Conservation (phyloP, 2,888 invertebrate species). For the Agriopis leucophaearia region DNA sequence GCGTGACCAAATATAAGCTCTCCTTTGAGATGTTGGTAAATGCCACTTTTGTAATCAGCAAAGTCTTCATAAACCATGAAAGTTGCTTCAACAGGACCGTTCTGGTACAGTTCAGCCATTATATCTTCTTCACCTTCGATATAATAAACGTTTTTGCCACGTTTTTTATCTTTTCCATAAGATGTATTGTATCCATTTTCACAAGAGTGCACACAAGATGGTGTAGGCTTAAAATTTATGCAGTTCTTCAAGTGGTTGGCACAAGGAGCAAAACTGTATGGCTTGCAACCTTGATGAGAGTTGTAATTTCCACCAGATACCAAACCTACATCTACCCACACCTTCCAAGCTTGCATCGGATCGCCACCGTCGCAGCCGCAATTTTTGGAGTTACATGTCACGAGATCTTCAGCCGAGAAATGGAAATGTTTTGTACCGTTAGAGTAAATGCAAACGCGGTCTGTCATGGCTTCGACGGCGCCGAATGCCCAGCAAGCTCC, state of each 20-base stretch:
- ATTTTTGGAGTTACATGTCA: constrained; percentile 5
- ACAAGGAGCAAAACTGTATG: constrained; percentile 88
- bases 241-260: constrained; percentile 12
- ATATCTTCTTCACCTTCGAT: constrained; percentile 53
- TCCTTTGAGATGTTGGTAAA: constrained; percentile 28
- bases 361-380: constrained; percentile 21
- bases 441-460: constrained; percentile 91
- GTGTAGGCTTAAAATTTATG: constrained; percentile 11
- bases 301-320: constrained; percentile 89
- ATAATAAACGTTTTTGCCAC: constrained; percentile 6
- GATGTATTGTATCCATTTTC: constrained; percentile 59
- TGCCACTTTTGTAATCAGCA: constrained; percentile 31
- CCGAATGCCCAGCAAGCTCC: constrained; percentile 96
- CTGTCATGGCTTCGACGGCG: constrained; percentile 93
- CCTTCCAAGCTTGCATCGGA: not conserved
- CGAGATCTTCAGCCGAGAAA: constrained; percentile 82
- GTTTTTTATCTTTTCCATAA: constrained; percentile 87
- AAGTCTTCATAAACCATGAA: constrained; percentile 26
- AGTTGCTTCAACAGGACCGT: constrained; percentile 88
- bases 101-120: constrained; percentile 88
- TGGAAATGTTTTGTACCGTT: constrained; percentile 86
- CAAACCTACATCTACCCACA: constrained; percentile 76
- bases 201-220: constrained; percentile 26
- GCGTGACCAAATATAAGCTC: constrained; percentile 20
- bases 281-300: constrained; percentile 89